Base-by-base conservation (phyloP, 2,888 invertebrate genomes). In the Kryphioiulus occultus region DNA sequence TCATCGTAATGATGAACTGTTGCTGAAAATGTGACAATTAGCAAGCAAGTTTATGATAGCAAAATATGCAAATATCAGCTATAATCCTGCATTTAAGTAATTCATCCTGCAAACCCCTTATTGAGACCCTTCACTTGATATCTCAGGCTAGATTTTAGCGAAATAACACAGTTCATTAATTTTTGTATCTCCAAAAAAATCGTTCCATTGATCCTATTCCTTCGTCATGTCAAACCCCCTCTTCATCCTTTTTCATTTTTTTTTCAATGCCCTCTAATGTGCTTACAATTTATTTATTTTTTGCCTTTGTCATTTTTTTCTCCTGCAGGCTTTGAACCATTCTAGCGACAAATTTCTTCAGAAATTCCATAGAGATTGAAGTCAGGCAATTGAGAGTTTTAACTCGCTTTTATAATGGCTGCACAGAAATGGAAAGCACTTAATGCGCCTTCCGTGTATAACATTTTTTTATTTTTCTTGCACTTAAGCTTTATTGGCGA, bases 401-500 rank as follows among this genome's bases (percentile, higher is more conserved):
- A 68, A 68, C 68, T 68, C 68, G 26, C 68, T 68, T 68, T 68
- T 68, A 68, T 68, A 68, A 68, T 68, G 68, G 68, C 68, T 68
- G 26, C 12, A 68, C 26, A 68, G 68, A 68, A 68, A 68, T 68
- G 68, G 68, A 68, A 68, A 68, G 68, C 68, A 68, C 68, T 68
- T 68, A 68, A 68, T 68, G 68, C 68, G 68, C 26, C 68, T 68
- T 68, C 26, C 68, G 68, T 68, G 68, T 68, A 68, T 68, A 68
- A 68, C 68, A 68, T 68, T 68, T 68, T 68, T 68, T 68, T 68
- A 26, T 26, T 68, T 68, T 68, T 68, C 68, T 68, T 68, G 68
- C 68, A 68, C 68, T 68, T 68, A 68, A 68, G 68, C 68, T 68
- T 68, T 68, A 68, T 68, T 68, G 68, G 68, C 26, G 68, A 68